Evolutionary conservation across 2,113 vertebrate genomes (phyloP), one percentile per base, ranked within the genome.

Genomic region (Callorhinus ursinus): DNA sequence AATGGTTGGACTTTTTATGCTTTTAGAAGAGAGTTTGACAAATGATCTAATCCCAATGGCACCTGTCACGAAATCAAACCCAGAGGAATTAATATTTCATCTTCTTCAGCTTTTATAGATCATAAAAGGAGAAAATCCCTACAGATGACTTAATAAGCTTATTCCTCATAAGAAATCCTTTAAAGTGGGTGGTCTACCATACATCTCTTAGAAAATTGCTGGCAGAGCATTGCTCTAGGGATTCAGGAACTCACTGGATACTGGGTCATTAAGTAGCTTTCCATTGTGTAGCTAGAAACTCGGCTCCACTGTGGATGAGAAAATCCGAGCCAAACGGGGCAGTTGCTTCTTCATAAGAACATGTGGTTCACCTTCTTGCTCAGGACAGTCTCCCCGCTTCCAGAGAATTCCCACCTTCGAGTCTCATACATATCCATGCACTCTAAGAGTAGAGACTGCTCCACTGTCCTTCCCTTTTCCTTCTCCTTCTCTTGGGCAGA

Each of bases 11-110:
- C 26, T 72, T 84, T 90, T 90, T 46, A 65, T 65, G 72, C 84
- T 91, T 84, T 97, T 90, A 87, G 42, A 80, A 82, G 18, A 88
- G 15, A 87, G 31, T 22, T 93, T 77, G 19, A 94, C 81, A 93
- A 63, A 94, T 79, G 21, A 16, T 84, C 4, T 96, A 53, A 51
- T 69, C 51, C 28, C 57, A 22, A 2, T 85, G 49, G 61, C 28
- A 79, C 24, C 24, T 84, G 15, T 86, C 61, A 61, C 0, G 4
- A 65, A 90, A 95, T 46, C 21, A 77, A 90, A 53, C 22, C 3
- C 31, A 18, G 31, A 92, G n/a, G 31, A 93, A 81, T 51, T 36
- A 88, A 57, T 55, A 15, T 24, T 42, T 95, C 19, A 2, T 31
- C 13, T 76, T 61, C 24, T 79, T 93, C 16, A 61, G 72, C 28